Conservation (phyloP, 2,888 invertebrate genomes). For the Catocala nupta region DNA sequence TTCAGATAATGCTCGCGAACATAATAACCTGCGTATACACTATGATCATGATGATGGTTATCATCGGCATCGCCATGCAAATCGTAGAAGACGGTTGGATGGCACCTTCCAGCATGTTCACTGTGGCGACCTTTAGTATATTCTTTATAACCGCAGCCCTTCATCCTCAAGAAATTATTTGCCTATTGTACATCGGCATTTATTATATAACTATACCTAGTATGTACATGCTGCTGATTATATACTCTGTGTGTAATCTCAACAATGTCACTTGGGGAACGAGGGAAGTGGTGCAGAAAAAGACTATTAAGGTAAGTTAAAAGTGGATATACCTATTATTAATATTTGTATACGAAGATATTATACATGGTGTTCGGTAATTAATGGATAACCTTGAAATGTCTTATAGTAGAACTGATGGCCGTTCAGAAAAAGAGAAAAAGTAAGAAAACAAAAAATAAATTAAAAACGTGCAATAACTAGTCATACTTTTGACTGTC, state of each 20-base stretch:
- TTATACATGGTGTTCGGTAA: too few species aligned
- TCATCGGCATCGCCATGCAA: conserved; percentile 93
- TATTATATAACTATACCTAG: conserved; percentile 96
- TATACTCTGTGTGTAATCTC: conserved; percentile 97
- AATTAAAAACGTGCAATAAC: too few species aligned
- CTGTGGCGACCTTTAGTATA: conserved; percentile 91
- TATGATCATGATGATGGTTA: conserved; percentile 95
- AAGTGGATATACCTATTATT: not conserved
- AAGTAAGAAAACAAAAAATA: too few species aligned
- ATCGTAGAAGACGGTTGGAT: conserved; percentile 92
- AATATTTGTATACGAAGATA: too few species aligned
- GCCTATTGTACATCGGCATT: conserved; percentile 91
- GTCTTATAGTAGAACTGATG: too few species aligned
- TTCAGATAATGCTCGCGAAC: conserved; percentile 91
- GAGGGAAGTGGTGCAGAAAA: conserved; percentile 90
- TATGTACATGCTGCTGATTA: conserved; percentile 97
- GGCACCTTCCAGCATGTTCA: conserved; percentile 95
- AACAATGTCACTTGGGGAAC: conserved; percentile 98
- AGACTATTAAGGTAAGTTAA: conserved; percentile 68
- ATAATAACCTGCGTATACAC: conserved; percentile 93
- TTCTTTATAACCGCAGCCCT: conserved; percentile 89
- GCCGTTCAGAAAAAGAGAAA: too few species aligned
- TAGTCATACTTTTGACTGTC: too few species aligned
- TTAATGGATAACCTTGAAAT: too few species aligned
- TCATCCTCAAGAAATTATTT: conserved; percentile 93